phyloP scores from a whole-genome alignment of 1,140 invertebrate species.

The Diabrotica undecimpunctata region DNA sequence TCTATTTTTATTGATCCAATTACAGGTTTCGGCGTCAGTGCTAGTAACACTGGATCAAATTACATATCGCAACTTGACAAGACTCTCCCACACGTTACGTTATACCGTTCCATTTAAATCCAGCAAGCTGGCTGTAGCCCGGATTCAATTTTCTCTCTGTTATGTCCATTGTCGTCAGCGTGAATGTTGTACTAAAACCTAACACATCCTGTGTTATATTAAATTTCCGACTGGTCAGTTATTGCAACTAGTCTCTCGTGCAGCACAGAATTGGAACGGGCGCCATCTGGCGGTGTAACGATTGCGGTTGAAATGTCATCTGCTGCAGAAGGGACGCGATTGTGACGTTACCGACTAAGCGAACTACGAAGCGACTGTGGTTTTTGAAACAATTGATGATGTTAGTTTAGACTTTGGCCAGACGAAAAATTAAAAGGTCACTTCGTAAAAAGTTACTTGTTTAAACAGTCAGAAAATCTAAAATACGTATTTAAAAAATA shows the following conservation, averaged over 20 bases:
- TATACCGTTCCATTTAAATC: neutral
- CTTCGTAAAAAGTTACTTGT: no score
- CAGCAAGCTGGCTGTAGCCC: neutral
- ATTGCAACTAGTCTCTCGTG: constrained; percentile 5
- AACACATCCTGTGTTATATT: constrained; percentile 9
- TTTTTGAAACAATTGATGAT: neutral
- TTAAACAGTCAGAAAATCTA: no score
- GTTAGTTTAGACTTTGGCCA: neutral
- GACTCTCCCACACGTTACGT: no score
- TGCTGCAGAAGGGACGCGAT: constrained; percentile 1
- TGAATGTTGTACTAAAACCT: constrained; percentile 7
- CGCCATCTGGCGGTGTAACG: constrained; percentile 10
- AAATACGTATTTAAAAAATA: no score
- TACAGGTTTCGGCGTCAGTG: no score
- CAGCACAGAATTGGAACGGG: neutral
- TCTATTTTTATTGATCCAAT: no score
- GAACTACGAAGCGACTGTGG: neutral
- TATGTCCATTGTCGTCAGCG: constrained; percentile 8
- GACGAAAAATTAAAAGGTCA: no score
- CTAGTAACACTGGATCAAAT: no score
- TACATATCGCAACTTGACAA: no score
- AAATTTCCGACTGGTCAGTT: constrained; percentile 9
- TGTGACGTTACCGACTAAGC: neutral
- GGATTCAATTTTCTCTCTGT: constrained; percentile 1
- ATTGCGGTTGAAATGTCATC: constrained; percentile 10